Evolutionary conservation across 2,113 vertebrate genomes (phyloP).

Genomic region (Chaetops frenatus): DNA sequence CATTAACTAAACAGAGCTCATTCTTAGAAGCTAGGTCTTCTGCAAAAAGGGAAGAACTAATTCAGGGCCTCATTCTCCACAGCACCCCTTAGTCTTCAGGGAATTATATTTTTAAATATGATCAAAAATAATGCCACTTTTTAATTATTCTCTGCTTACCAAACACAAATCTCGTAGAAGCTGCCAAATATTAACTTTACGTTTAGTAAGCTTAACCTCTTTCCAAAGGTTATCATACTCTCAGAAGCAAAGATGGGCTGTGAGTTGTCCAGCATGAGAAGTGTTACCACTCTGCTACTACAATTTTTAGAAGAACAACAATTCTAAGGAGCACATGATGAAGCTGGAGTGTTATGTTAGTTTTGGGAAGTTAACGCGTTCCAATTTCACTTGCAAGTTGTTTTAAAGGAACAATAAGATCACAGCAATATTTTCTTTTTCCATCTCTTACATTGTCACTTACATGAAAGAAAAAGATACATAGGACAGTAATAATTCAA

Average conservation of each 20-base stretch:
- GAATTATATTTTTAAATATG: conserved; percentile 48
- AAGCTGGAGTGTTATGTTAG: not conserved
- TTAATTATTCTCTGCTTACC: conserved; percentile 17
- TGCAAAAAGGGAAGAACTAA: not conserved
- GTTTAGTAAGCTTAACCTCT: not conserved
- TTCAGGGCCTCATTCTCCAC: not conserved
- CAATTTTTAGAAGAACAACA: not conserved
- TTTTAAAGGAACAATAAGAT: not conserved
- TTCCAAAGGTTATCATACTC: conserved; percentile 18
- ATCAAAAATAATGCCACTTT: conserved; percentile 42
- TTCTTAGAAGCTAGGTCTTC: not conserved
- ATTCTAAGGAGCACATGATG: not conserved
- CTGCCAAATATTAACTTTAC: conserved; percentile 42
- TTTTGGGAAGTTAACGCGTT: not conserved
- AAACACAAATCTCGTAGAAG: not conserved
- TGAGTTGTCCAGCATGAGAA: not conserved
- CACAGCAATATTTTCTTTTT: not conserved
- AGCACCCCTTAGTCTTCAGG: not conserved
- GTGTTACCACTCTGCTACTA: not conserved
- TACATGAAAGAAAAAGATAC: not conserved
- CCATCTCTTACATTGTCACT: not conserved
- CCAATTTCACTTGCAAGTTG: not conserved
- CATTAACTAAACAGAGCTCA: conserved; percentile 26
- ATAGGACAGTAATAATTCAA: not conserved
- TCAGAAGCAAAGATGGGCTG: not conserved